Evolutionary conservation across 2,888 invertebrate species (phyloP), one percentile per base, ranked within the genome.

Genomic region (Chaetogeoica ovagalla): DNA sequence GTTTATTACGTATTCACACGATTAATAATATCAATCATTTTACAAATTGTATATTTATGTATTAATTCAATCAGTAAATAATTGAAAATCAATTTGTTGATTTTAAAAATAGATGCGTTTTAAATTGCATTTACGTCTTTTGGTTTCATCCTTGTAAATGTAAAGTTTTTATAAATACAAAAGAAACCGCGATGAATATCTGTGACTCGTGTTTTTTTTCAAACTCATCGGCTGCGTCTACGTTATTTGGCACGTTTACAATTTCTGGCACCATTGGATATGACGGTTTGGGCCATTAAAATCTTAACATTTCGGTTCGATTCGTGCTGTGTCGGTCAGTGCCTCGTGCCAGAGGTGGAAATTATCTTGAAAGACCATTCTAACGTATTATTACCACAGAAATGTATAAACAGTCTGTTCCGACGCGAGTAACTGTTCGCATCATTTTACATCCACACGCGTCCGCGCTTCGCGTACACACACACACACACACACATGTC

Each of bases 251-350:
- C 79, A 43, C 17, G 0, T 57, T 79, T 62, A 63, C 79, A 79
- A 79, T 8, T 79, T 62, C 69, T 69, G n/a, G 70, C 70, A 69
- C 70, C 77, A 77, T 77, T 77, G 77, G 79, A 79, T 70, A 79
- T 55, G 69, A 79, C 55, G 37, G 77, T 71, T 70, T 63, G 70
- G 79, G 39, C 70, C 70, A 63, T 71, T 71, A 71, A 79, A 79
- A 71, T 79, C 63, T 79, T 79, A 70, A 70, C 69, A 79, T 79
- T 79, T 79, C 79, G 79, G 79, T 79, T 79, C 79, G 79, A 79
- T 79, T 79, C 79, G 79, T 79, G 63, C 62, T 70, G 70, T 63
- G 79, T 79, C 79, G 79, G 79, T 43, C 43, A 21, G 70, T 52
- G 70, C n/a, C 79, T 57, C 39, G 79, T 79, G 79, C 79, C 79